These are phyloP conservation scores for Morone chrysops DNA, from an alignment of 2,113 vertebrate species.

Conservation along the genomic window DNA sequence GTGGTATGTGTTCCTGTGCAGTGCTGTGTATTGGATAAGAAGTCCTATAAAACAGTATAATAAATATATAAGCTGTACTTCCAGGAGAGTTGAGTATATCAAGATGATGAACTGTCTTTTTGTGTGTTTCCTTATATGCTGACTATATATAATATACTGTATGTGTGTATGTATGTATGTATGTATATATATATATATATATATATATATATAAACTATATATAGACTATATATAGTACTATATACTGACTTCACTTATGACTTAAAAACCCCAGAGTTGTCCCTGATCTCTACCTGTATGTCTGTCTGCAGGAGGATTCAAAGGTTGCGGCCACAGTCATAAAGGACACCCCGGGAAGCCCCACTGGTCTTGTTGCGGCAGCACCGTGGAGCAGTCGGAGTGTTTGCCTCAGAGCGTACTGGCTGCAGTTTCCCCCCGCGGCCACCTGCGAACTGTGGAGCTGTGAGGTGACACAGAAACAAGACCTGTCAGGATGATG, in stretches of 20 bases:
- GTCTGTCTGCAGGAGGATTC: constrained; percentile 88
- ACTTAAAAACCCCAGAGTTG: neutral
- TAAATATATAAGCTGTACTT: neutral
- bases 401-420: constrained; percentile 79
- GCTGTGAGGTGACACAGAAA: constrained; percentile 79
- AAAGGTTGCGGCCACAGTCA: constrained; percentile 95
- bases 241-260: neutral
- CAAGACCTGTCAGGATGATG: neutral
- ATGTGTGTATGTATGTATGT: too few relatives aligned
- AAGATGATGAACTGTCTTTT: neutral
- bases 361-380: constrained; percentile 96
- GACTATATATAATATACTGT: too few relatives aligned
- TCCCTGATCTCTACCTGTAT: neutral
- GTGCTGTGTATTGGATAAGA: neutral
- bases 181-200: too few relatives aligned
- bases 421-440: constrained; percentile 57
- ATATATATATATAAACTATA: too few relatives aligned
- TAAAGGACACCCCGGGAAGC: constrained; percentile 91
- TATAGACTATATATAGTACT: too few relatives aligned
- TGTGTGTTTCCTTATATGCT: neutral
- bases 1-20: neutral
- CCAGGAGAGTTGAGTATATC: neutral
- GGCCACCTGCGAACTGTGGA: constrained; percentile 88
- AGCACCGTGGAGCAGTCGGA: constrained; percentile 87
- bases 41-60: neutral